Conservation (phyloP, 2,797 vertebrate species). For the Centropyge bicolor region DNA sequence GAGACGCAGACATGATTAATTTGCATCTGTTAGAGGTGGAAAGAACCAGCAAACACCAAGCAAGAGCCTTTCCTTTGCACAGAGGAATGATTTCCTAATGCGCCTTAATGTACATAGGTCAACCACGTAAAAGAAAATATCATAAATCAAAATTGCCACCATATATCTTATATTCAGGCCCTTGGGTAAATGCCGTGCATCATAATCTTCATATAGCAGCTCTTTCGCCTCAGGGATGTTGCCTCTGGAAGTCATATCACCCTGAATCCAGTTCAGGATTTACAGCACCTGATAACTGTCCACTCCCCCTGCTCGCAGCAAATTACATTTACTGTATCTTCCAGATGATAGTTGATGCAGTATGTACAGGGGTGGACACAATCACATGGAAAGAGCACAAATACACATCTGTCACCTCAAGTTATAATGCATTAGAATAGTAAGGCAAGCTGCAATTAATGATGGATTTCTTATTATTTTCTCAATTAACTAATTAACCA, state of each 20-base stretch:
- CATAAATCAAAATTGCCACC: slow-evolving; percentile 71
- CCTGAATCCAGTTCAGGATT: slow-evolving; percentile 69
- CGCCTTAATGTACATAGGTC: slow-evolving; percentile 66
- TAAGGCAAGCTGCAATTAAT: background rate
- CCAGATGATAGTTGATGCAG: background rate
- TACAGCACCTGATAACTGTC: slow-evolving; percentile 60
- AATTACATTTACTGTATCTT: slow-evolving; percentile 47
- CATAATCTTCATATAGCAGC: slow-evolving; percentile 70
- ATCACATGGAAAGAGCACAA: background rate
- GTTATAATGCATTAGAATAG: background rate
- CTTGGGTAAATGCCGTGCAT: slow-evolving; percentile 67
- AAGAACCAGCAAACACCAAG: slow-evolving; percentile 48
- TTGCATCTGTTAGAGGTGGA: slow-evolving; percentile 53
- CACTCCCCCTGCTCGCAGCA: slow-evolving; percentile 34
- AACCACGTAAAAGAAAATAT: slow-evolving; percentile 67
- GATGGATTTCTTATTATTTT: background rate
- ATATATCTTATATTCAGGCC: slow-evolving; percentile 59
- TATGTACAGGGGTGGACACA: slow-evolving; percentile 1
- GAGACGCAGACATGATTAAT: slow-evolving; percentile 60
- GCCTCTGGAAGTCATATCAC: slow-evolving; percentile 70
- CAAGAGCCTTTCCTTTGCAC: slow-evolving; percentile 39
- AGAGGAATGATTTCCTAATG: slow-evolving; percentile 62
- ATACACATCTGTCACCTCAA: slow-evolving; percentile 5
- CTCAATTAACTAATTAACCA: background rate
- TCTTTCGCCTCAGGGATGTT: slow-evolving; percentile 66